Evolutionary conservation across 2,113 vertebrate genomes (phyloP).

Genomic region (Myrmecobius fasciatus): DNA sequence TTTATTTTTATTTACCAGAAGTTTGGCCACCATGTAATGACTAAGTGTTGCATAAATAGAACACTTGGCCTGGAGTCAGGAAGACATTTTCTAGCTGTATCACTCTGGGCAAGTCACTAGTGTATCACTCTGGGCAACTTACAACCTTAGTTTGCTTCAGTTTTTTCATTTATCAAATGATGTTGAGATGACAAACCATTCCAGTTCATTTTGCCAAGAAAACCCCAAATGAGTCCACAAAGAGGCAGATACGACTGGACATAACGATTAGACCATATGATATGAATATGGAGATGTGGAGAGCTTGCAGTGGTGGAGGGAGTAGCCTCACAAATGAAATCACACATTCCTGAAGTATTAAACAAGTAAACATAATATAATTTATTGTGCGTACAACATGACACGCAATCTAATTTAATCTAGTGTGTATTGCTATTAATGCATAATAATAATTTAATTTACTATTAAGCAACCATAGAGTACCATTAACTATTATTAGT

Average conservation of each 20-base stretch:
- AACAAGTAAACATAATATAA: background rate
- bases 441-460: background rate
- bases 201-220: background rate
- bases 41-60: too few relatives aligned
- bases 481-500: background rate
- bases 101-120: background rate
- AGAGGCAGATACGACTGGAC: background rate
- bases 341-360: slow-evolving; percentile 2
- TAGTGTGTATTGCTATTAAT: background rate
- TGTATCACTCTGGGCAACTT: background rate
- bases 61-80: too few relatives aligned
- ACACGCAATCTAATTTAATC: background rate
- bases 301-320: background rate
- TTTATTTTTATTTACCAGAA: too few relatives aligned
- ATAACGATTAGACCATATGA: background rate
- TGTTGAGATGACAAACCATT: background rate
- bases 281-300: background rate
- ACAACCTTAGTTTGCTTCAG: background rate
- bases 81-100: background rate
- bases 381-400: background rate
- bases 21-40: background rate
- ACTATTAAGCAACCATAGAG: background rate
- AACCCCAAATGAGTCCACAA: background rate
- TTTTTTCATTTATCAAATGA: background rate
- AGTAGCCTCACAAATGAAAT: background rate